Evolutionary conservation across 2,888 invertebrate genomes (phyloP).

Genomic region (Hyposoter didymator): DNA sequence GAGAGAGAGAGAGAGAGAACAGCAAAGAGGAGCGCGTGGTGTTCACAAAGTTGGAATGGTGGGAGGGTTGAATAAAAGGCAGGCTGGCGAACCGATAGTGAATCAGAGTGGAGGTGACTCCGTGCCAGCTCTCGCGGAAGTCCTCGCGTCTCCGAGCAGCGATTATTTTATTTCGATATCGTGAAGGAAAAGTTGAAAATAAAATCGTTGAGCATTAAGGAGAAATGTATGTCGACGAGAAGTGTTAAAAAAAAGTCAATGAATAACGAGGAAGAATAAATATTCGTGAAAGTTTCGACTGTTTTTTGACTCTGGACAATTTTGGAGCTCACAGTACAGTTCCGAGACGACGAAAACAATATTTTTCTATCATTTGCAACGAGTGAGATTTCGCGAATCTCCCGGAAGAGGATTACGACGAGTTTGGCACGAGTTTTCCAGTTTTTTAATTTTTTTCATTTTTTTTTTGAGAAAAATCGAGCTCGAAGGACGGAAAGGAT

Average conservation of each 20-base stretch:
- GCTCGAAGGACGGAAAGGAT: not conserved
- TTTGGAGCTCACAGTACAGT: constrained; percentile 44
- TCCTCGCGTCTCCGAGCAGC: constrained; percentile 43
- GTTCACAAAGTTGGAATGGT: constrained; percentile 72
- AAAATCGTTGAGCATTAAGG: not conserved
- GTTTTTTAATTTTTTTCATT: not conserved
- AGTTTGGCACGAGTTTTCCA: constrained; percentile 19
- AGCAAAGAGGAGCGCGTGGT: constrained; percentile 39
- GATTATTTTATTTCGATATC: not conserved
- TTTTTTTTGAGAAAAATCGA: not conserved
- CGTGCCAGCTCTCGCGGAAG: constrained; percentile 76
- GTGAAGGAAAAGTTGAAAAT: constrained; percentile 22
- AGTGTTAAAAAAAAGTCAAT: not conserved
- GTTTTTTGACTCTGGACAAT: constrained; percentile 38
- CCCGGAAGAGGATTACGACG: constrained; percentile 42
- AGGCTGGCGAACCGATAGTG: constrained; percentile 80
- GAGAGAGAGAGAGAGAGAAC: constrained; percentile 16
- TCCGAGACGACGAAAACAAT: not conserved
- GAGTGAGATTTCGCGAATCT: not conserved
- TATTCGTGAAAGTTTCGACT: not conserved
- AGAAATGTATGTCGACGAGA: not conserved
- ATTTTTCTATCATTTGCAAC: not conserved
- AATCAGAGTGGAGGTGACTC: constrained; percentile 83
- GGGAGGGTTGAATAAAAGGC: constrained; percentile 82
- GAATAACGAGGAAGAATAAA: not conserved